Conservation (phyloP, 2,113 vertebrate genomes). For the Craseonycteris thonglongyai region DNA sequence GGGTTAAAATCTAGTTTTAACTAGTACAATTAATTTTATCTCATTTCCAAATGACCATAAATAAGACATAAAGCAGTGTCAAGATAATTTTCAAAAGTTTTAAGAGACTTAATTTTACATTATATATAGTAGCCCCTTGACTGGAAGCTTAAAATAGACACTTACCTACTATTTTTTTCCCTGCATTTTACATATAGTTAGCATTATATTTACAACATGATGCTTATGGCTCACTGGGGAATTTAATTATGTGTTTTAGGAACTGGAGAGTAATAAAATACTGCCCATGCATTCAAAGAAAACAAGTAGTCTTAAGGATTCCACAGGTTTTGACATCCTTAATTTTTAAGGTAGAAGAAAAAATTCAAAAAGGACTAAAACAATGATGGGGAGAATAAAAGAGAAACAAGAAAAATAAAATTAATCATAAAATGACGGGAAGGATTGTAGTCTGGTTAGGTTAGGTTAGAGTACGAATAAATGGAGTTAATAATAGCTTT, state of each 20-base stretch:
- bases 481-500: background rate
- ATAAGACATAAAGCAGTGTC: background rate
- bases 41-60: background rate
- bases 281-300: background rate
- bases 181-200: background rate
- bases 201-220: background rate
- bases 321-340: background rate
- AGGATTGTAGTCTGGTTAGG: background rate
- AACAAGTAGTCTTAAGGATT: background rate
- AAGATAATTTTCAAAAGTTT: background rate
- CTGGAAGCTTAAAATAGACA: background rate
- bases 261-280: background rate
- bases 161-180: conserved; percentile 1
- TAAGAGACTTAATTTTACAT: background rate
- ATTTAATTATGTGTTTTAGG: background rate
- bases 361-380: background rate
- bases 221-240: background rate
- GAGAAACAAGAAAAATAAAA: background rate
- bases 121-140: background rate
- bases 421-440: background rate
- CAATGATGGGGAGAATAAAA: background rate
- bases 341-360: background rate
- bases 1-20: background rate
- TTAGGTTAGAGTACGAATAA: too few relatives aligned
- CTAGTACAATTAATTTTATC: background rate